A percentile compares a stretch with the other conserved stretches of the same genome.
phyloP scores from a whole-genome alignment of 2,888 invertebrate species.

The Pyrrhia umbra region DNA sequence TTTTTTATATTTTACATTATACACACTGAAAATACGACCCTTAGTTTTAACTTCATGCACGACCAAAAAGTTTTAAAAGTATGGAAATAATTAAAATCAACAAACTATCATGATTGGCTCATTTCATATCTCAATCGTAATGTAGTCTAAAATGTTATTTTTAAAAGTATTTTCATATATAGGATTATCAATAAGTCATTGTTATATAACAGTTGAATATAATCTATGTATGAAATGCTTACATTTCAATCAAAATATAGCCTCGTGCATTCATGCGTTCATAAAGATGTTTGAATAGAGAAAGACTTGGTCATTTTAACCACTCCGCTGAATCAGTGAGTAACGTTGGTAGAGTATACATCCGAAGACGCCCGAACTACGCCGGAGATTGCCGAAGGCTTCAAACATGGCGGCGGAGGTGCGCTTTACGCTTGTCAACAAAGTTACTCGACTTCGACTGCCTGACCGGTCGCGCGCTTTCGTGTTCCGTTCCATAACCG shows the following conservation, averaged over 20 bases:
- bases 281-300: slow-evolving; percentile 47
- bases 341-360: slow-evolving; percentile 52
- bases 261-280: slow-evolving; percentile 20
- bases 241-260: slow-evolving; percentile 17
- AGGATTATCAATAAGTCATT: slow-evolving; percentile 1
- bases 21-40: too few species aligned
- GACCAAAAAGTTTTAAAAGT: too few species aligned
- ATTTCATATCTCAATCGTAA: neutral
- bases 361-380: slow-evolving; percentile 71
- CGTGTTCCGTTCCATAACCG: slow-evolving; percentile 59
- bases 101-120: neutral
- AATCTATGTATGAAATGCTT: slow-evolving; percentile 4
- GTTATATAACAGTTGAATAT: neutral
- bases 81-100: too few species aligned
- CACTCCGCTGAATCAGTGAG: slow-evolving; percentile 58
- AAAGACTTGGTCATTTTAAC: slow-evolving; percentile 59
- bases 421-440: slow-evolving; percentile 87
- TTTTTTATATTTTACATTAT: too few species aligned
- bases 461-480: slow-evolving; percentile 76
- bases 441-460: slow-evolving; percentile 80
- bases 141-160: neutral
- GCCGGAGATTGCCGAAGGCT: slow-evolving; percentile 80
- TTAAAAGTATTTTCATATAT: slow-evolving; percentile 1
- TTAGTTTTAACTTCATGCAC: too few species aligned
- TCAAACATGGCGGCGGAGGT: slow-evolving; percentile 82